Base-by-base conservation (phyloP, 1,140 invertebrate genomes). In the Eumaeus atala region DNA sequence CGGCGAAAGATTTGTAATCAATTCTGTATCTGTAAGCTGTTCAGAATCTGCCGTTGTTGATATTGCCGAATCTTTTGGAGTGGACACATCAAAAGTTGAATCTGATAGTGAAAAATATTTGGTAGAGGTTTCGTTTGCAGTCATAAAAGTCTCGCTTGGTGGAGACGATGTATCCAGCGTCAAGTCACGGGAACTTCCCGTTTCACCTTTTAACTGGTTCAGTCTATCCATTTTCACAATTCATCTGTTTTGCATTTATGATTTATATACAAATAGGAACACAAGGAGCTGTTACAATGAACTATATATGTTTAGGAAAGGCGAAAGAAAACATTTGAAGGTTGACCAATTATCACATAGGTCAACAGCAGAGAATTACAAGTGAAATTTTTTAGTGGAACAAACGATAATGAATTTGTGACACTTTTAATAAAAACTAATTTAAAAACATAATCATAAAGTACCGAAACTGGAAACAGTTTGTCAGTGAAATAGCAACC, bases 91-190 rank as follows among this genome's bases (percentile, higher is more conserved):
- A 59, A 84, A 78, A 12, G 71, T 79, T 5, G 84, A 79, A 49
- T 86, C 84, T 54, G 83, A 81, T 36, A 87, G 62, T 59, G 87
- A 87, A 63, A 80, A 87, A 61, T 83, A 88, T 61, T 86, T 87
- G 16, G 84, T 82, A 36, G 73, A 71, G 53, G 72, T 83, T 40
- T 86, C 85, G 54, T 86, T 87, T 11, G 87, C 87, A 5, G 82
- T 83, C 62, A 86, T 71, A 65, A 74, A 87, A 7, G 76, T 67
- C 50, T 87, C 84, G 49, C 74, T 79, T 17, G 70, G 72, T 54
- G 67, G 62, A 33, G 73, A 77, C 17, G 80, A 74, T 37, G 73
- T 75, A 58, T 87, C 84, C 54, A 82, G 58, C 53, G 77, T 77
- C 36, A 74, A 74, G 65, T 84, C 80, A 54, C 70, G 59, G 47